Percentiles rank a stretch among this genome's conserved stretches.
phyloP scores from a whole-genome alignment of 2,888 invertebrate species.

The Bimastos eiseni region DNA sequence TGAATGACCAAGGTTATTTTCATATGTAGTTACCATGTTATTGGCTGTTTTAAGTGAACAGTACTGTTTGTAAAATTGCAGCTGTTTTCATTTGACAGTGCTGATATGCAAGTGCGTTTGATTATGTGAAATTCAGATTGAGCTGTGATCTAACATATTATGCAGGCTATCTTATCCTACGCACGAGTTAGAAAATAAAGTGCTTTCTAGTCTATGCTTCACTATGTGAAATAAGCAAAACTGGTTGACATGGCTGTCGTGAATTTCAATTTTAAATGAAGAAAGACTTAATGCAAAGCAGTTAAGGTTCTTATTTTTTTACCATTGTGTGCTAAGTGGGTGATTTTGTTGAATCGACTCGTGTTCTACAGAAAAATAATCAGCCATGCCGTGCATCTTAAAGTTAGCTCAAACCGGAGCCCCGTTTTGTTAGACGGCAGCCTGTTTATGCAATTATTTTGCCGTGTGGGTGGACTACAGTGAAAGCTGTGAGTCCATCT shows the following conservation, averaged over 20 bases:
- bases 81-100: background rate
- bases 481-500: background rate
- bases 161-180: background rate
- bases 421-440: background rate
- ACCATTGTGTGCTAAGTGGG: background rate
- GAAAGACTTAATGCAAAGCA: background rate
- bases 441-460: background rate
- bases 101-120: background rate
- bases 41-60: background rate
- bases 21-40: background rate
- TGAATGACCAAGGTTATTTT: background rate
- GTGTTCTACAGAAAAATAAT: background rate
- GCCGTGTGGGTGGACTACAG: background rate
- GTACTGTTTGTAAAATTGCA: background rate
- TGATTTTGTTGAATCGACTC: slow-evolving; percentile 13
- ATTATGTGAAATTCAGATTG: background rate
- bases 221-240: background rate
- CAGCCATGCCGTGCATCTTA: background rate
- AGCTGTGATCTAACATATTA: background rate
- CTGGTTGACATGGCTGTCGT: background rate
- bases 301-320: background rate
- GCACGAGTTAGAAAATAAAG: background rate
- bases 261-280: background rate
- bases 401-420: background rate
- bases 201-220: slow-evolving; percentile 4